Conservation (phyloP, 2,113 vertebrate species). For the Pachypanchax playfairii region DNA sequence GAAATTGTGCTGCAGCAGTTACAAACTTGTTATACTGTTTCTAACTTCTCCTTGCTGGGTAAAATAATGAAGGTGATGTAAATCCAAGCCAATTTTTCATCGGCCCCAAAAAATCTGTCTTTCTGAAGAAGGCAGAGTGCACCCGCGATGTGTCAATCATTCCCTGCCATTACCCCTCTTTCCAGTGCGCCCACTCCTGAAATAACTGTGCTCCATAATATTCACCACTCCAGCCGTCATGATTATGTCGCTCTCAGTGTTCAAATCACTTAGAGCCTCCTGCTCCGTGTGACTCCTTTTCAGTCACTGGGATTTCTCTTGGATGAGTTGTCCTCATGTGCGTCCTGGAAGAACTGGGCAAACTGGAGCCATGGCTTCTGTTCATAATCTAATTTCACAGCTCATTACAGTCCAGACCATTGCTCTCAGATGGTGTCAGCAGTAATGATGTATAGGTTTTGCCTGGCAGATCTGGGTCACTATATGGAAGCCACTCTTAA, state of each 20-base stretch:
- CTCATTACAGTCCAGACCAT: constrained; percentile 71
- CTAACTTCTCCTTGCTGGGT: constrained; percentile 28
- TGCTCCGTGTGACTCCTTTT: constrained; percentile 35
- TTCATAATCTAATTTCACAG: constrained; percentile 78
- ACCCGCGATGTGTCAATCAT: constrained; percentile 64
- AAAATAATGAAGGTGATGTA: constrained; percentile 70
- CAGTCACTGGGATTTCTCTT: constrained; percentile 52
- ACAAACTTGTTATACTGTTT: constrained; percentile 42
- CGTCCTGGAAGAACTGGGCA: constrained; percentile 49
- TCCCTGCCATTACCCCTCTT: constrained; percentile 54
- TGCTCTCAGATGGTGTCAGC: constrained; percentile 63
- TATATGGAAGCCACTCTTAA: constrained; percentile 32
- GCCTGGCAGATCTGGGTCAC: constrained; percentile 64
- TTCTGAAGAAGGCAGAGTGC: constrained; percentile 33
- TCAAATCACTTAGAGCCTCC: constrained; percentile 45
- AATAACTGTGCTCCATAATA: constrained; percentile 59
- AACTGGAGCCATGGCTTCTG: constrained; percentile 44
- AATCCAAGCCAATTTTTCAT: constrained; percentile 61
- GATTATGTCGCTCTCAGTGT: constrained; percentile 44
- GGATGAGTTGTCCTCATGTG: constrained; percentile 54
- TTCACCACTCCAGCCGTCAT: constrained; percentile 45
- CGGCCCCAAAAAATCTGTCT: constrained; percentile 30
- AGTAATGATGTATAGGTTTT: constrained; percentile 51
- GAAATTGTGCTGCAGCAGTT: constrained; percentile 31
- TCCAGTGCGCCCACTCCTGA: constrained; percentile 51